phyloP scores from a whole-genome alignment of 2,113 vertebrate species.

The Anthoscopus minutus region DNA sequence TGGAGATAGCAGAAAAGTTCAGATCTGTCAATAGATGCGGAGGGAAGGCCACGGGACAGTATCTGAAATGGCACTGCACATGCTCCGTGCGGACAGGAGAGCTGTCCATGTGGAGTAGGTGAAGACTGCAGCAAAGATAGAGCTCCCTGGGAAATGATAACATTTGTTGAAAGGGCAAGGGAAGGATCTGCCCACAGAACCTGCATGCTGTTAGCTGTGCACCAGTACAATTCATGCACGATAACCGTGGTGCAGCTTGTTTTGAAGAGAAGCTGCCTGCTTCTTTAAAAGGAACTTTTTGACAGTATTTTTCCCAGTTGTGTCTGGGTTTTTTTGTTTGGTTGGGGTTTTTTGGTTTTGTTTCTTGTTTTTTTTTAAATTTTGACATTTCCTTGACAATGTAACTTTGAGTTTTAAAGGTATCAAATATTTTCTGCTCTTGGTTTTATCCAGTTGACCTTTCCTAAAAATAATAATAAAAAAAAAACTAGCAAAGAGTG shows the following conservation, averaged over 20 bases:
- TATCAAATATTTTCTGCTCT: background rate
- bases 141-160: background rate
- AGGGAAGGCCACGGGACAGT: background rate
- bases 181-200: background rate
- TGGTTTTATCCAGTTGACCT: background rate
- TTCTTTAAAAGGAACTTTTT: background rate
- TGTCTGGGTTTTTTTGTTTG: background rate
- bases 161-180: conserved; percentile 36
- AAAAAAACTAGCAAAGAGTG: background rate
- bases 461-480: background rate
- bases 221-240: background rate
- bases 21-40: conserved; percentile 22
- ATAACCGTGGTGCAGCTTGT: background rate
- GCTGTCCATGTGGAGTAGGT: background rate
- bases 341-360: too few relatives aligned
- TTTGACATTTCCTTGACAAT: background rate
- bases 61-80: background rate
- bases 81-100: background rate
- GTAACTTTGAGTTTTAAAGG: background rate
- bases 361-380: background rate
- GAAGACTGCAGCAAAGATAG: background rate
- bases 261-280: background rate
- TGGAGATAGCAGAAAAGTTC: conserved; percentile 50
- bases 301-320: background rate
- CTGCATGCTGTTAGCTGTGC: background rate